Conservation (phyloP, 2,888 invertebrate genomes). For the Frankliniella fusca region DNA sequence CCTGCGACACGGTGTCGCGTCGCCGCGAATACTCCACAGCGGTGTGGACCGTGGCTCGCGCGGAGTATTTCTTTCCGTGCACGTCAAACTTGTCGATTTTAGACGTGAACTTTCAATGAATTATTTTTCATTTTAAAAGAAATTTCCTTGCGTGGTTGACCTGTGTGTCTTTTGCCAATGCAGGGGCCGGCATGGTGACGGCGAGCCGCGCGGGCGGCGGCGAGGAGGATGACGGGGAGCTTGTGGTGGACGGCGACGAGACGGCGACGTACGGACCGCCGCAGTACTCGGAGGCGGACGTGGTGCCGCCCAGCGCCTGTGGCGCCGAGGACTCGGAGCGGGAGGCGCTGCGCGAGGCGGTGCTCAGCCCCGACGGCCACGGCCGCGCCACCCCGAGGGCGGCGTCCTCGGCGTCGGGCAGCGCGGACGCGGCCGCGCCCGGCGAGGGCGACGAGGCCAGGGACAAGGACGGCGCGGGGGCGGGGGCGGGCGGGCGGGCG, state of each 20-base stretch:
- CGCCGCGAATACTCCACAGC: too few species aligned
- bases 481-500: too few species aligned
- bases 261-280: slow-evolving; percentile 76
- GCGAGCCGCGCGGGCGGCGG: slow-evolving; percentile 44
- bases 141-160: slow-evolving; percentile 4
- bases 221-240: slow-evolving; percentile 67
- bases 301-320: slow-evolving; percentile 53
- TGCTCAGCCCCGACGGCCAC: slow-evolving; percentile 43
- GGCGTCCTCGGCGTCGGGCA: slow-evolving; percentile 43
- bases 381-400: slow-evolving; percentile 20
- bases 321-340: slow-evolving; percentile 56
- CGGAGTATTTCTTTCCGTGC: too few species aligned
- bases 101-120: too few species aligned
- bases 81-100: too few species aligned
- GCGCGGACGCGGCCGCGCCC: slow-evolving; percentile 46
- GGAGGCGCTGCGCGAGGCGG: slow-evolving; percentile 54
- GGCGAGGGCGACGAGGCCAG: slow-evolving; percentile 41
- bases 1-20: too few species aligned
- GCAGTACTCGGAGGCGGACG: slow-evolving; percentile 77
- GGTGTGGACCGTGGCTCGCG: too few species aligned
- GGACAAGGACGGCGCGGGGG: slow-evolving; percentile 38
- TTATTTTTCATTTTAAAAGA: too few species aligned
- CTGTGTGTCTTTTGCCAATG: slow-evolving; percentile 29
- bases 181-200: slow-evolving; percentile 49
- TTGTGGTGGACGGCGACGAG: slow-evolving; percentile 85